Percentiles rank a stretch among this genome's conserved stretches.
These are phyloP conservation scores for Lithodes maja DNA, from an alignment of 2,888 invertebrate species.

Conservation along the genomic window DNA sequence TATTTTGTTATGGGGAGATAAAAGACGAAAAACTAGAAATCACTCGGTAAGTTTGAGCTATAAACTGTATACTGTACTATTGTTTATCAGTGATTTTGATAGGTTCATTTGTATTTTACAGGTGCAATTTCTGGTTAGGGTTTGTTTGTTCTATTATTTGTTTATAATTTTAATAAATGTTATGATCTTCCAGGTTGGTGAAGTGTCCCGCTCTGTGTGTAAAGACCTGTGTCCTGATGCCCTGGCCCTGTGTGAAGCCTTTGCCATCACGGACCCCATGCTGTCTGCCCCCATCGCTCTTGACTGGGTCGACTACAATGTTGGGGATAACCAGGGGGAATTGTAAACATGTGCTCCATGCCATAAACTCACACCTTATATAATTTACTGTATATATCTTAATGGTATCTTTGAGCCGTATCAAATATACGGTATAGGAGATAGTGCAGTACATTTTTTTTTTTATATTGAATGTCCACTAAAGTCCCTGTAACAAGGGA, in stretches of 20 bases:
- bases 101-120: background rate
- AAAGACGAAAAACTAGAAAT: too few relatives aligned
- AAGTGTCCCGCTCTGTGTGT: slow-evolving; percentile 67
- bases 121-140: background rate
- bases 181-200: slow-evolving; percentile 38
- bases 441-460: too few relatives aligned
- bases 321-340: slow-evolving; percentile 71
- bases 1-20: too few relatives aligned
- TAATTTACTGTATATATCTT: too few relatives aligned
- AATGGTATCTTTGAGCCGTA: too few relatives aligned
- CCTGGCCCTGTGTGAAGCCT: slow-evolving; percentile 71
- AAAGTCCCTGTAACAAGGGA: too few relatives aligned
- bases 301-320: slow-evolving; percentile 71
- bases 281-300: slow-evolving; percentile 71
- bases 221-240: slow-evolving; percentile 65
- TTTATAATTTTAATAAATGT: too few relatives aligned
- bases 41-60: too few relatives aligned
- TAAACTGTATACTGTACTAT: background rate
- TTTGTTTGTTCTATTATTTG: too few relatives aligned
- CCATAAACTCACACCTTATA: too few relatives aligned
- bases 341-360: slow-evolving; percentile 27
- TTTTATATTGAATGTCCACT: too few relatives aligned
- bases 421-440: too few relatives aligned
- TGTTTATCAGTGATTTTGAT: background rate
- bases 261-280: slow-evolving; percentile 71